phyloP scores from a whole-genome alignment of 2,888 invertebrate species.

The Aradus depressus region DNA sequence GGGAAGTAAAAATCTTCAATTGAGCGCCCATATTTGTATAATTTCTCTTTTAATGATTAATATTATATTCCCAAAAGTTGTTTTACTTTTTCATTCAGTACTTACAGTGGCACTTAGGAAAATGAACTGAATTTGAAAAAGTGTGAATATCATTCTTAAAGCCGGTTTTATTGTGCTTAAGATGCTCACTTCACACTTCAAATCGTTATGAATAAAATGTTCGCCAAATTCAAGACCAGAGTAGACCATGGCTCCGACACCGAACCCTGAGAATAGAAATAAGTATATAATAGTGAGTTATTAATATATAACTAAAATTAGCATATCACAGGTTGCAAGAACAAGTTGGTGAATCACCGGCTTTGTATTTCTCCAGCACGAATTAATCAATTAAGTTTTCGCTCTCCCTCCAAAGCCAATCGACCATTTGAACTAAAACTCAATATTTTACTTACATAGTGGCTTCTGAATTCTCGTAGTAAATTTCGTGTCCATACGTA shows the following conservation, averaged over 20 bases:
- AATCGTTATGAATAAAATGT: slow-evolving; percentile 57
- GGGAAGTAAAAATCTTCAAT: background rate
- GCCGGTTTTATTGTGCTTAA: slow-evolving; percentile 64
- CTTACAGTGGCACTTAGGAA: slow-evolving; percentile 72
- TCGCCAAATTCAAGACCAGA: slow-evolving; percentile 49
- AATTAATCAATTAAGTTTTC: too few species aligned
- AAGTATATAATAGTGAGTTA: too few species aligned
- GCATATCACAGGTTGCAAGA: too few species aligned
- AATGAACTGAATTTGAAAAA: slow-evolving; percentile 86
- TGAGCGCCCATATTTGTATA: background rate
- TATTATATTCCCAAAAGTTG: background rate
- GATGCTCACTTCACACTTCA: slow-evolving; percentile 49
- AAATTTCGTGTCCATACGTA: too few species aligned
- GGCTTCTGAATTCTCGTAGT: too few species aligned
- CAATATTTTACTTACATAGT: too few species aligned
- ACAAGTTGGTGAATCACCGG: too few species aligned
- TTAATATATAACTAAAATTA: too few species aligned
- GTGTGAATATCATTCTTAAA: slow-evolving; percentile 68
- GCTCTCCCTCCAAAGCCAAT: too few species aligned
- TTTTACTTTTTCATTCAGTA: background rate
- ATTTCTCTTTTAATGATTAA: background rate
- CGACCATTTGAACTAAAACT: too few species aligned
- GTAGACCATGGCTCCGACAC: slow-evolving; percentile 47
- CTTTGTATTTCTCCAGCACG: too few species aligned
- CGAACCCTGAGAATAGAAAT: slow-evolving; percentile 34